Evolutionary conservation across 1,140 invertebrate genomes (phyloP), one percentile per base, ranked within the genome.

Genomic region (Hestina assimilis): DNA sequence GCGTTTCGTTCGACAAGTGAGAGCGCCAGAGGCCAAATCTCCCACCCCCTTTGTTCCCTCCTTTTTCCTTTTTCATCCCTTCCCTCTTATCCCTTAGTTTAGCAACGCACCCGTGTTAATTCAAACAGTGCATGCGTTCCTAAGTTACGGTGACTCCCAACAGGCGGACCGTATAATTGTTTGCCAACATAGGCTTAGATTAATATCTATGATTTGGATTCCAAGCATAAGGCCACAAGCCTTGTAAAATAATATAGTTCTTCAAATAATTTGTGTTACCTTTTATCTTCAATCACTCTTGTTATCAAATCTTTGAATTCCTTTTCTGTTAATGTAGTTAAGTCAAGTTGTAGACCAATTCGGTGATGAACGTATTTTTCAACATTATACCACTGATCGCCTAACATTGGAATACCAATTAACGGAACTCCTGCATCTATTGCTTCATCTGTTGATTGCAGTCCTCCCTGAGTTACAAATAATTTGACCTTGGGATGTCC

Each of bases 401-500:
- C 33, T 38, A 19, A 9, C 7, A 38, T 38, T 11, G 33, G 33
- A 17, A 20, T 38, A 4, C 33, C 33, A 11, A 38, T n/a, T 3
- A 38, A 3, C 8, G 33, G 33, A 3, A 38, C 33, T 0, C 33
- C 33, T 8, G 33, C 33, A 8, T 9, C 19, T 1, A 38, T 38
- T 0, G 91, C 89, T 72, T 93, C 92, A 40, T 90, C 90, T 5
- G 89, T 82, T 15, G 92, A 92, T 46, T 91, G 89, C 26, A 90
- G 76, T 2, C 92, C 92, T 50, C 91, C 92, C 67, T 93, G 92
- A 6, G 90, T 38, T 19, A 38, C 19, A 3, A 38, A 38, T 11
- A 38, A 14, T 11, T 38, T 38, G 9, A 38, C 19, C 9, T 38
- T 38, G 1, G 33, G 33, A 19, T 38, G 33, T 19, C 15, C 33